Conservation (phyloP, 2,113 vertebrate genomes). For the Tyto alba region DNA sequence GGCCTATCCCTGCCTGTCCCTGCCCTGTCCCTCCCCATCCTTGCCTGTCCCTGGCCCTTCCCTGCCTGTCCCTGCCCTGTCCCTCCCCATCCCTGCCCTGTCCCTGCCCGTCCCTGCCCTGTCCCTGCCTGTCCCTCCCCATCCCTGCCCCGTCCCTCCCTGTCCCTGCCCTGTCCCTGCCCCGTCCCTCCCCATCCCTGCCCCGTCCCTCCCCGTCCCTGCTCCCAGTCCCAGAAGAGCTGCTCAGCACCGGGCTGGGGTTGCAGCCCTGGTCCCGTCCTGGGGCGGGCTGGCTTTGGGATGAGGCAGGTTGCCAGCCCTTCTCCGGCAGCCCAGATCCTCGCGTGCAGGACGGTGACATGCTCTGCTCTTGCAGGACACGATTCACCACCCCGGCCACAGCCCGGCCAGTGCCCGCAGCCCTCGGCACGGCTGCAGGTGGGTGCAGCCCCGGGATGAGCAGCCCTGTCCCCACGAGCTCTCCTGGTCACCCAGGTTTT, state of each 20-base stretch:
- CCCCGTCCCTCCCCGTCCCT: background rate
- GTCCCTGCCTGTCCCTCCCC: too few relatives aligned
- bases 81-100: too few relatives aligned
- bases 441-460: background rate
- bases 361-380: background rate
- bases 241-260: rapidly evolving
- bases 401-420: rapidly evolving
- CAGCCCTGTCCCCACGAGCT: rapidly evolving
- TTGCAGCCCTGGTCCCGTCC: too few relatives aligned
- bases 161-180: background rate
- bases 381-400: too few relatives aligned
- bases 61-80: background rate
- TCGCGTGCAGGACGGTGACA: rapidly evolving
- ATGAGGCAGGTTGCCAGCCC: background rate
- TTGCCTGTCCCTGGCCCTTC: too few relatives aligned
- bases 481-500: background rate
- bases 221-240: background rate
- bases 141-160: background rate
- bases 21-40: too few relatives aligned
- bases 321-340: background rate
- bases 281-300: background rate
- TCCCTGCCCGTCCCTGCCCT: background rate
- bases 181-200: too few relatives aligned
- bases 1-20: background rate
- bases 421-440: background rate